phyloP scores from a whole-genome alignment of 2,113 vertebrate genomes.

The Pomatostomus ruficeps region DNA sequence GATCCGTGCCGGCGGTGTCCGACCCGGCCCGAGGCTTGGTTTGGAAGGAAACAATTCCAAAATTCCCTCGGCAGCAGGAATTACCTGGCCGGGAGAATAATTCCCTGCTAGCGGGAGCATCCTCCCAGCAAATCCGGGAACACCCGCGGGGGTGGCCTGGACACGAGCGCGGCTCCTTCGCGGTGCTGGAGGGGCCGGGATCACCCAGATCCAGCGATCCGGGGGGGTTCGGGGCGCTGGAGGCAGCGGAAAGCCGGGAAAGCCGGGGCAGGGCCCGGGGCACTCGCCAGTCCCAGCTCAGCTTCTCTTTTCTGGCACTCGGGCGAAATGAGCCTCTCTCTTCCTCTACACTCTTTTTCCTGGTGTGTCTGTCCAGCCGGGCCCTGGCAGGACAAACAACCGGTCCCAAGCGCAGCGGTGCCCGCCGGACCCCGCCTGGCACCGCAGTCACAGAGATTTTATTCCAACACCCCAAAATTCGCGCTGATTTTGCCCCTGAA shows the following conservation, averaged over 20 bases:
- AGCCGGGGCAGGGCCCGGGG: background rate
- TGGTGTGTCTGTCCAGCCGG: background rate
- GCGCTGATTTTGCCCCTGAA: rapidly evolving
- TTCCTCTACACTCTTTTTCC: background rate
- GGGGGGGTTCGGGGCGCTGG: background rate
- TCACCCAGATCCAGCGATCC: rapidly evolving
- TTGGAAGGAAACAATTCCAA: background rate
- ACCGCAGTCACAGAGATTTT: background rate
- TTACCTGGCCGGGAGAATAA: background rate
- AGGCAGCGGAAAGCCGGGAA: background rate
- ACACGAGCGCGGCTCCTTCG: background rate
- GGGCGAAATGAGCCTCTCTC: background rate
- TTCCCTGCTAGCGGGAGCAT: background rate
- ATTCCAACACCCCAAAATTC: rapidly evolving
- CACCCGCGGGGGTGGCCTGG: background rate
- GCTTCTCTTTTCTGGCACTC: background rate
- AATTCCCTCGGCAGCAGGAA: background rate
- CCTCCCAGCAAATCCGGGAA: background rate
- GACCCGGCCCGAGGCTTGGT: rapidly evolving
- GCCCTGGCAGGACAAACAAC: background rate
- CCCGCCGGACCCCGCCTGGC: background rate
- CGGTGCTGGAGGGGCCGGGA: background rate
- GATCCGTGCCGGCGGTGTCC: background rate
- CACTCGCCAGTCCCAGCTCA: background rate
- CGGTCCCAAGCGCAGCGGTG: rapidly evolving